Evolutionary conservation across 2,888 invertebrate species (phyloP).

Genomic region (Ellobium chinense): DNA sequence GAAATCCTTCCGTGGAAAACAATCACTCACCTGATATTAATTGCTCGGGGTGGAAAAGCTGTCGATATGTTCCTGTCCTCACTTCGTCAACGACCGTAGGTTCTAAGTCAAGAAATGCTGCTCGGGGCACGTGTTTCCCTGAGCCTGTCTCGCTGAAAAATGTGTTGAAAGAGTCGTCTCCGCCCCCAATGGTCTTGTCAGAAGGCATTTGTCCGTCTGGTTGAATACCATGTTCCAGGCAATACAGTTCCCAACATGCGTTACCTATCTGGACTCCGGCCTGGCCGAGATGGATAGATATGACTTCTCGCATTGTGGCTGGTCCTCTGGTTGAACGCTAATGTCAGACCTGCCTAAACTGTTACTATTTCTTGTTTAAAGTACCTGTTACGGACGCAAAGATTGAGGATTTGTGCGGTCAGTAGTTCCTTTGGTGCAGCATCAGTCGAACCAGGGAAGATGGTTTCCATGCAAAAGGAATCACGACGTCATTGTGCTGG

Average conservation of each 20-base stretch:
- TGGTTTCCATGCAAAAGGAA: constrained; percentile 17
- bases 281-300: constrained; percentile 38
- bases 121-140: constrained; percentile 86
- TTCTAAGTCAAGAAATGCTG: constrained; percentile 82
- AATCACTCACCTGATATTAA: constrained; percentile 33
- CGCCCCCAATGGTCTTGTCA: constrained; percentile 70
- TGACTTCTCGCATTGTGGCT: constrained; percentile 29
- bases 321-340: too few species aligned
- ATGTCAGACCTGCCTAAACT: too few species aligned
- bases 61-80: constrained; percentile 33
- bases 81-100: constrained; percentile 46
- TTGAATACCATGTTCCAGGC: constrained; percentile 79
- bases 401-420: constrained; percentile 7
- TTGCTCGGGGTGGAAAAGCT: constrained; percentile 39
- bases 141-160: constrained; percentile 90
- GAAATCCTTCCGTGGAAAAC: too few species aligned
- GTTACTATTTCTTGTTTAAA: too few species aligned
- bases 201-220: constrained; percentile 81
- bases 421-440: constrained; percentile 13
- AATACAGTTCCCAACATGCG: constrained; percentile 82
- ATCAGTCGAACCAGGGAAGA: constrained; percentile 21
- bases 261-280: constrained; percentile 78
- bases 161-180: constrained; percentile 94
- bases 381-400: neutral
- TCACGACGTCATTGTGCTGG: neutral